Evolutionary conservation across 2,797 vertebrate species (phyloP), one percentile per base, ranked within the genome.

Genomic region (Microctenopoma stevenorrisi): DNA sequence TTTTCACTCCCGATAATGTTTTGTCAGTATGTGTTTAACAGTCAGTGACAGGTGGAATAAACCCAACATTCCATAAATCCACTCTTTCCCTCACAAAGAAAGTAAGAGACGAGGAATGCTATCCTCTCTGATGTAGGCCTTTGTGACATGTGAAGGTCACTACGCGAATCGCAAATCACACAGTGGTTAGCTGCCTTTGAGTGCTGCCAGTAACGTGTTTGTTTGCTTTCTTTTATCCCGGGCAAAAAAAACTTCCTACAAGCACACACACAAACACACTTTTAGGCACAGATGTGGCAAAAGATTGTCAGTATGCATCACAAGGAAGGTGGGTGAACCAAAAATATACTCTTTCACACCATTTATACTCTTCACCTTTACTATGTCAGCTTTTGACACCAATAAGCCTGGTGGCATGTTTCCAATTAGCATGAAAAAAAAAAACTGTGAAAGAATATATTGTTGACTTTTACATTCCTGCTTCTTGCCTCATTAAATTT

Each of bases 91-190:
- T 64, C 42, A 3, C 16, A 52, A n/a, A 60, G 3, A 55, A n/a
- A 51, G n/a, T n/a, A 37, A 2, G 9, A 62, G 35, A 6, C 1
- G 38, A n/a, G 50, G 14, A 67, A 68, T 52, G 54, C 44, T 55
- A 54, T 74, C 80, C 48, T 60, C 25, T 83, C 56, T 81, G 74
- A 84, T 82, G 57, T 64, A 48, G 63, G 47, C 52, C 72, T 80
- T 53, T 84, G 66, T 81, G 74, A 84, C 66, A 75, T 49, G 66
- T 84, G 79, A 87, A 86, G 81, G 86, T 88, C 86, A 89, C 33
- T 22, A 33, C 52, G 47, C 0, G 12, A 78, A 80, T 72, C 79
- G 72, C 48, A 78, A 85, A 85, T 85, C 64, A 58, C 66, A 75
- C 42, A 33, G 18, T 77, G 56, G 65, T 83, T 69, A 64, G 67